Evolutionary conservation across 2,797 vertebrate genomes (phyloP).

Genomic region (Lacerta viridis): DNA sequence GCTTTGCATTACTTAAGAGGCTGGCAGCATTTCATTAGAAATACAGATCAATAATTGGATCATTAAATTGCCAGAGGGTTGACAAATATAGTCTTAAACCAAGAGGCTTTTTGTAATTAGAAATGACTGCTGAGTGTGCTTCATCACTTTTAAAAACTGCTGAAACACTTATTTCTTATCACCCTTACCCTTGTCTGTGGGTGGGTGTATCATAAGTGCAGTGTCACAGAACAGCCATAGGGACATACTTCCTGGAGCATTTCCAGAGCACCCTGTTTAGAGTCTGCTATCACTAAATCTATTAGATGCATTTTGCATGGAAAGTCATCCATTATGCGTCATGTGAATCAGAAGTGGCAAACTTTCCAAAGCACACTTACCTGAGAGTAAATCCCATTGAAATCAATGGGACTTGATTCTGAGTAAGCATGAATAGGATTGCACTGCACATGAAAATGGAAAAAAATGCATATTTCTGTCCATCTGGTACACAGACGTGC

Average conservation of each 20-base stretch:
- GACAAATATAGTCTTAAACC: slow-evolving; percentile 40
- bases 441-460: slow-evolving; percentile 2
- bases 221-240: slow-evolving; percentile 25
- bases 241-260: slow-evolving; percentile 9
- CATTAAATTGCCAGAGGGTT: slow-evolving; percentile 51
- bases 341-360: background rate
- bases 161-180: slow-evolving; percentile 41
- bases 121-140: slow-evolving; percentile 39
- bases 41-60: slow-evolving; percentile 44
- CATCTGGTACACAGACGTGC: background rate
- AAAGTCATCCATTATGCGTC: slow-evolving; percentile 14
- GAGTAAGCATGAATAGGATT: background rate
- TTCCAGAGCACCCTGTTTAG: slow-evolving; percentile 30
- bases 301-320: background rate
- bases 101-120: slow-evolving; percentile 49
- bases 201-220: background rate
- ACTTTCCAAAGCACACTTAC: background rate
- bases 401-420: background rate
- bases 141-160: background rate
- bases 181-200: background rate
- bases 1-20: slow-evolving; percentile 21
- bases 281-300: slow-evolving; percentile 30
- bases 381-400: background rate
- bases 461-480: slow-evolving; percentile 19
- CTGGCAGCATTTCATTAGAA: slow-evolving; percentile 46